Conservation (phyloP, 2,797 vertebrate species). For the Babyrousa celebensis region DNA sequence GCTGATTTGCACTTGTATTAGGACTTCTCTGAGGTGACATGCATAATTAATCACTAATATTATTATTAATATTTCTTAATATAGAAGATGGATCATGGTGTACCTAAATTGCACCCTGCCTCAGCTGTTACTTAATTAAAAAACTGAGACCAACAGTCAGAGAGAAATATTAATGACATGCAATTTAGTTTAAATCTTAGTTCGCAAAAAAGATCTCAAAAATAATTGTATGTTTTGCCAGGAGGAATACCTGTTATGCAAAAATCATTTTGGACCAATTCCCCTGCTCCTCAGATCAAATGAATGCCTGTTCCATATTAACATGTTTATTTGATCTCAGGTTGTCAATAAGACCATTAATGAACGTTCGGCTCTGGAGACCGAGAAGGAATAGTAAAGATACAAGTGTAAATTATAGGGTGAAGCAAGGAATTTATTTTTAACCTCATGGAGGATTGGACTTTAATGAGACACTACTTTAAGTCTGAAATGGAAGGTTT, state of each 20-base stretch:
- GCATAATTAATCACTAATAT: conserved; percentile 90
- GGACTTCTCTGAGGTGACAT: conserved; percentile 88
- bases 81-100: conserved; percentile 88
- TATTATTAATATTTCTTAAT: conserved; percentile 90
- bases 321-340: conserved; percentile 68
- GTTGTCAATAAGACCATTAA: conserved; percentile 71
- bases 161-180: conserved; percentile 88
- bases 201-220: conserved; percentile 87
- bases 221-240: conserved; percentile 87
- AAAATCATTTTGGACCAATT: conserved; percentile 84
- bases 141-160: conserved; percentile 86
- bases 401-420: conserved; percentile 75
- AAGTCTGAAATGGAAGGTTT: conserved; percentile 67
- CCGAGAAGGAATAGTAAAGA: conserved; percentile 40
- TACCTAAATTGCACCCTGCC: conserved; percentile 89
- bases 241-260: conserved; percentile 86
- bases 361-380: conserved; percentile 60
- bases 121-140: conserved; percentile 89
- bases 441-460: conserved; percentile 70
- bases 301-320: conserved; percentile 83
- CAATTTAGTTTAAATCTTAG: conserved; percentile 89
- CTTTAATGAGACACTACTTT: conserved; percentile 73
- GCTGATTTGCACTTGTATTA: conserved; percentile 81
- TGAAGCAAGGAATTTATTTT: conserved; percentile 78
- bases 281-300: conserved; percentile 84